Base-by-base conservation (phyloP, 2,888 invertebrate genomes). In the Cephus sareptanus region DNA sequence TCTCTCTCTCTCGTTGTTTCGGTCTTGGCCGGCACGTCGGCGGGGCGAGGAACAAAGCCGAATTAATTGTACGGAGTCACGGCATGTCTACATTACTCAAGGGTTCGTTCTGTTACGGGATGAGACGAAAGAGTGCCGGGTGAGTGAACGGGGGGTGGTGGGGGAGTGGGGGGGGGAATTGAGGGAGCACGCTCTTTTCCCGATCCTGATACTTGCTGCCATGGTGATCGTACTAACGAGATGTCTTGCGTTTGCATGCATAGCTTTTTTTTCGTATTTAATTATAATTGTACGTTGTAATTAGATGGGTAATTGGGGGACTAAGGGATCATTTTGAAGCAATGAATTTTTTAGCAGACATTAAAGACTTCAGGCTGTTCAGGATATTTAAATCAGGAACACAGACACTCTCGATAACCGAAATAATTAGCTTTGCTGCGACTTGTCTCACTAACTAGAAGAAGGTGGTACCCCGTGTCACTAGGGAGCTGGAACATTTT, bases 41-140 rank as follows among this genome's bases (percentile, higher is more conserved):
- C 31, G 6, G 30, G 30, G 33, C 11, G 30, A 30, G 35, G 78
- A 81, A 80, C 82, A 83, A 85, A 84, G 79, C 83, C 82, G 81
- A 83, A 88, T 88, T 88, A 89, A 89, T 89, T 87, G 88, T 83
- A 79, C 75, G 76, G 75, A 83, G 85, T 88, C 88, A 87, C 87
- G 87, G 84, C 86, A 87, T 85, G 86, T 87, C 85, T 85, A 85
- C 87, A 87, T 89, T 88, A 87, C 85, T 86, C 85, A 85, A 69
- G 35, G 34, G 69, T 69, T 76, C 35, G 75, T 73, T 76, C 75
- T 76, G 77, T 76, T 34, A 78, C 37, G 79, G 81, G 79, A 82
- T 78, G 76, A 78, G 77, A 79, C 37, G 33, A 71, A 71, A 56
- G 79, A 71, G 76, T 56, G 70, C 70, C 9, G 15, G 11, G 12